phyloP scores from a whole-genome alignment of 2,113 vertebrate genomes.

The Spilogale gracilis region DNA sequence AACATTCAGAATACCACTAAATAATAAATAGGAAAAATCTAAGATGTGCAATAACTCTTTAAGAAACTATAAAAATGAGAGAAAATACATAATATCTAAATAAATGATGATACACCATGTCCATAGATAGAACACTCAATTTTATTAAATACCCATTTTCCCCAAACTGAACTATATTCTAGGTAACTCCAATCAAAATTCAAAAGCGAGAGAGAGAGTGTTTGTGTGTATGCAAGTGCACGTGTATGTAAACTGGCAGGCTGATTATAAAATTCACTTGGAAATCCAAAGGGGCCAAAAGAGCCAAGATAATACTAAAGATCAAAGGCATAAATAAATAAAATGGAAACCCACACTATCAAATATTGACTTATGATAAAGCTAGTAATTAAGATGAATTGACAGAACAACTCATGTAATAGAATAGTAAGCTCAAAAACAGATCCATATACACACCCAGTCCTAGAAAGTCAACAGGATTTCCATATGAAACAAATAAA shows the following conservation, averaged over 20 bases:
- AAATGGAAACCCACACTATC: background rate
- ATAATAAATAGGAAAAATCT: slow-evolving; percentile 20
- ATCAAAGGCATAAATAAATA: slow-evolving; percentile 21
- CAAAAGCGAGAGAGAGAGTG: background rate
- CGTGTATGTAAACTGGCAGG: background rate
- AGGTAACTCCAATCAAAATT: background rate
- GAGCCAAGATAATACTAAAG: background rate
- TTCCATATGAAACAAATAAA: background rate
- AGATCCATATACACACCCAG: background rate
- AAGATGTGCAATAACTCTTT: background rate
- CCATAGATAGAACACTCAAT: background rate
- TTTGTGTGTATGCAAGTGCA: background rate
- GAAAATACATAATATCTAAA: background rate
- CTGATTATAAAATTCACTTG: slow-evolving; percentile 34
- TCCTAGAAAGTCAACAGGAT: background rate
- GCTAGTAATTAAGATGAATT: background rate
- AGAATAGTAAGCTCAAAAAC: background rate
- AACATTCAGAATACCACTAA: background rate
- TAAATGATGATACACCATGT: background rate
- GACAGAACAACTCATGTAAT: background rate
- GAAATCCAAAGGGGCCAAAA: slow-evolving; percentile 27
- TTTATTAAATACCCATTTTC: background rate
- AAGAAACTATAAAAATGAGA: background rate
- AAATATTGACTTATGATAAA: background rate
- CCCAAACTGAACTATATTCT: background rate